These are phyloP conservation scores for Desoria tigrina DNA, from an alignment of 2,888 invertebrate genomes.

Conservation along the genomic window DNA sequence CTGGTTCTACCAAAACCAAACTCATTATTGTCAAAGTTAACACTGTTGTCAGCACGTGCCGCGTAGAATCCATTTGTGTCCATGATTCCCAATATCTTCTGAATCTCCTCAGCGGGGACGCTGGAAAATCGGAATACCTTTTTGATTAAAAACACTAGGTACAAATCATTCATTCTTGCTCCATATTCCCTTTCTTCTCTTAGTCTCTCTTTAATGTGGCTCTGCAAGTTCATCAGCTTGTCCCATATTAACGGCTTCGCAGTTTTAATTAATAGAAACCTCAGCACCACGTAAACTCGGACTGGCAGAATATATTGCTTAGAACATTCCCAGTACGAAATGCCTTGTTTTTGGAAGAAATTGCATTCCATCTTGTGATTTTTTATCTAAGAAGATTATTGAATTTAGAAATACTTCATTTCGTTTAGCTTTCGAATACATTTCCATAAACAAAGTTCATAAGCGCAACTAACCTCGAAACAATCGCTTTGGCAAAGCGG, in stretches of 20 bases:
- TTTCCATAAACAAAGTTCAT: too few relatives aligned
- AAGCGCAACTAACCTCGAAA: not conserved
- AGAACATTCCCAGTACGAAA: not conserved
- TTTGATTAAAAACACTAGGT: not conserved
- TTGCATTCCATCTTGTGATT: constrained; percentile 1
- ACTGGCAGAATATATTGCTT: not conserved
- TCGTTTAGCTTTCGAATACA: not conserved
- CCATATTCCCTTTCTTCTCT: not conserved
- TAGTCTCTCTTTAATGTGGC: not conserved
- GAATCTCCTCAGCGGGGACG: not conserved
- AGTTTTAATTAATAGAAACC: not conserved
- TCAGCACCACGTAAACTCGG: not conserved
- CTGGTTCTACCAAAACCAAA: not conserved
- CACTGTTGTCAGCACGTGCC: not conserved
- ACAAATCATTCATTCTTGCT: not conserved
- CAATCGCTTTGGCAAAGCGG: not conserved
- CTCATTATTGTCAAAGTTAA: not conserved
- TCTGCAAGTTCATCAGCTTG: not conserved
- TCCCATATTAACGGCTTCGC: not conserved
- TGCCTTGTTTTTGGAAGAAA: not conserved
- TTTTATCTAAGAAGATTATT: not conserved
- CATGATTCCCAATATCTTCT: not conserved
- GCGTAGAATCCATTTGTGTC: constrained; percentile 8
- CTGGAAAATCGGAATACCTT: not conserved
- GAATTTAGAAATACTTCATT: not conserved